Conservation (phyloP, 2,888 invertebrate genomes). For the Maniola hyperantus region DNA sequence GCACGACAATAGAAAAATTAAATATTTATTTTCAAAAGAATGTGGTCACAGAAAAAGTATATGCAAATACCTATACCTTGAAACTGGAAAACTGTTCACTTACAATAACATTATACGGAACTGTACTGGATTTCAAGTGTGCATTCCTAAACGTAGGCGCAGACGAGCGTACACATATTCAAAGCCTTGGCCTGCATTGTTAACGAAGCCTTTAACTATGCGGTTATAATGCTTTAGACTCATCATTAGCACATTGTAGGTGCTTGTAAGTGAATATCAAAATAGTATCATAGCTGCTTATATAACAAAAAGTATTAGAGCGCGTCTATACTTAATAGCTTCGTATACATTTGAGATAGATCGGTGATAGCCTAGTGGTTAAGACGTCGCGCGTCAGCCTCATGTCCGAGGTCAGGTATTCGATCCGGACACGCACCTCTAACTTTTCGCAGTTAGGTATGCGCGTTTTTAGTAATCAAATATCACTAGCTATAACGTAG, state of each 20-base stretch:
- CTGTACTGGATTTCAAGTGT: conserved; percentile 18
- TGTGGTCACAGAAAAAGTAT: background rate
- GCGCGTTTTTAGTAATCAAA: background rate
- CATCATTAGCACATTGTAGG: background rate
- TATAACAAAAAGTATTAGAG: background rate
- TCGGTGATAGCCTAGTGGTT: no score
- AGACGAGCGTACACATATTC: conserved; percentile 56
- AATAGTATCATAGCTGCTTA: background rate
- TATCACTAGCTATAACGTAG: background rate
- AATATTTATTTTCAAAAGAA: no score
- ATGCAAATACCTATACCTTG: background rate
- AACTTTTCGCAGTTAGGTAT: background rate
- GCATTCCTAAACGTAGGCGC: conserved; percentile 27
- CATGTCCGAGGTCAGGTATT: no score
- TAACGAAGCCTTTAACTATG: conserved; percentile 53
- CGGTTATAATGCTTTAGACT: conserved; percentile 18
- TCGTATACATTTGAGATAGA: background rate
- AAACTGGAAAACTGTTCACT: background rate
- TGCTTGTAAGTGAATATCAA: conserved; percentile 1
- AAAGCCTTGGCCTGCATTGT: conserved; percentile 68
- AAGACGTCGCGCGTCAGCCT: no score
- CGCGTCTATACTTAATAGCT: background rate
- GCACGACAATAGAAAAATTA: no score
- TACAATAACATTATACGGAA: conserved; percentile 11
- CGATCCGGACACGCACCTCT: no score